A percentile compares a stretch with the other conserved stretches of the same genome.
phyloP scores from a whole-genome alignment of 2,888 invertebrate genomes.

The Rhagophthalmus giganteus region DNA sequence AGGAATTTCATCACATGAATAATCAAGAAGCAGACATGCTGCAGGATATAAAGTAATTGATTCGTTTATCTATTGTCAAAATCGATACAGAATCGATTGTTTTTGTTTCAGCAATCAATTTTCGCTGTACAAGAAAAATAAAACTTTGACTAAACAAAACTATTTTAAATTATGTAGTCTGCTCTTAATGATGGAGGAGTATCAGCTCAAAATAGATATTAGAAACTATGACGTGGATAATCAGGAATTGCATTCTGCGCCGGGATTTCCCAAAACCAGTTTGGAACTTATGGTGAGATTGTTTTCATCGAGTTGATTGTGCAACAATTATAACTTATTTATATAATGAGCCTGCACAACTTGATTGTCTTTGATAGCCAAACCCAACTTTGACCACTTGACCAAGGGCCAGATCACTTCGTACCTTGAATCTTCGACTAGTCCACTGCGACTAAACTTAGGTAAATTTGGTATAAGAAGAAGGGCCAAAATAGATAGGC shows the following conservation, averaged over 20 bases:
- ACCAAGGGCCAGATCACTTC: too few relatives aligned
- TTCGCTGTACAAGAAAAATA: constrained; percentile 6
- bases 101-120: constrained; percentile 27
- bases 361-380: too few relatives aligned
- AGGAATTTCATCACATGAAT: constrained; percentile 25
- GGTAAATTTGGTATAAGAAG: too few relatives aligned
- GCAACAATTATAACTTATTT: too few relatives aligned
- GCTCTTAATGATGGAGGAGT: constrained; percentile 47
- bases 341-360: too few relatives aligned
- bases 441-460: too few relatives aligned
- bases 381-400: too few relatives aligned
- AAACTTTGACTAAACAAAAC: constrained; percentile 34
- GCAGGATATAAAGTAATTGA: constrained; percentile 11
- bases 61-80: too few relatives aligned
- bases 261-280: constrained; percentile 7
- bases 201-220: constrained; percentile 44
- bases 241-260: constrained; percentile 27
- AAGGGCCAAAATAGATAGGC: too few relatives aligned
- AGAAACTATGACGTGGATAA: constrained; percentile 41
- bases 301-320: too few relatives aligned
- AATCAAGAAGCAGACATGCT: not conserved
- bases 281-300: constrained; percentile 31
- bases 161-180: constrained; percentile 39
- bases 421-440: too few relatives aligned
- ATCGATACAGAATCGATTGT: too few relatives aligned